Base-by-base conservation (phyloP, 2,888 invertebrate genomes). In the Caenorhabditis becei region DNA sequence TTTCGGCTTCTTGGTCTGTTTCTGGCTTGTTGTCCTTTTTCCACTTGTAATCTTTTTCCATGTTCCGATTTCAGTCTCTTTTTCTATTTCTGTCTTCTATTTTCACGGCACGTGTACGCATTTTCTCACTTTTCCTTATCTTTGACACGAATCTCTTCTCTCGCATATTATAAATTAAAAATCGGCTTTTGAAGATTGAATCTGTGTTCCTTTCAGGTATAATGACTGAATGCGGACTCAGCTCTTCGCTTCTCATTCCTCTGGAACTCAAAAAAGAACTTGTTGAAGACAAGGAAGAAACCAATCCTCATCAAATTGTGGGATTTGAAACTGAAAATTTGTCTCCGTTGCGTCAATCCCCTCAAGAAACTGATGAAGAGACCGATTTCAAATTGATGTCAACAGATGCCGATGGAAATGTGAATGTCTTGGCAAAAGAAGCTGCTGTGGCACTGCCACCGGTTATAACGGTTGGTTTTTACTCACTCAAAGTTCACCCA, bases 301-400 rank as follows among this genome's bases (percentile, higher is more conserved):
- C 66, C 0, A 44, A 41, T 14, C 10, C 44, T 0, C 58, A n/a
- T n/a, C n/a, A n/a, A n/a, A n/a, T n/a, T n/a, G n/a, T n/a, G 1
- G 28, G 49, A n/a, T 37, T 51, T 2, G 75, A 75, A n/a, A 44
- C 66, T 59, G 75, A 75, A 32, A 75, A 75, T 35, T 44, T 66
- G 0, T 66, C 66, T 0, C 75, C 66, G 3, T 37, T 23, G 26
- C 59, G 32, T 18, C 51, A 49, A 10, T 75, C 75, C 1, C 66
- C 75, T 18, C 75, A 66, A 41, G 75, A 75, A 16, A 66, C 75
- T 18, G 75, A 75, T 61, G 75, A 75, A 61, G 75, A 75, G 24
- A 58, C 35, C 11, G 75, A 75, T 28, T 66, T 66, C 54, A 58
- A 59, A 61, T 2, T 28, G 14, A 20, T n/a, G n/a, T n/a, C 59